Base-by-base conservation (phyloP, 2,797 vertebrate species). In the Hemibagrus guttatus region DNA sequence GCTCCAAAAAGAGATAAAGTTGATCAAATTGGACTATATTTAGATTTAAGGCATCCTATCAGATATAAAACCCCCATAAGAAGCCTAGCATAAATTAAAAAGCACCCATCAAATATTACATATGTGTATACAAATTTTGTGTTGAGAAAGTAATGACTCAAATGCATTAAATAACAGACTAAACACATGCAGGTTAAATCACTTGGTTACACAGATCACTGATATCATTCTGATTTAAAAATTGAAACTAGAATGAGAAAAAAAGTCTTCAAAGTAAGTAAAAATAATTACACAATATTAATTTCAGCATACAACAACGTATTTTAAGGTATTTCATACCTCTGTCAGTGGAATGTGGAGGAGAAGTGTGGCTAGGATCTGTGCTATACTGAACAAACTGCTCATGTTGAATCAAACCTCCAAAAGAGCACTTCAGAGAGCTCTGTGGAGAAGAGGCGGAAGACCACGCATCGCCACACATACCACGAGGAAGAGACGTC, bases 371-470 rank as follows among this genome's bases (percentile, higher is more conserved):
- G 76, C 12, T 39, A 90, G 63, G 35, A 75, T 87, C 81, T 75
- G 85, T 68, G 66, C 52, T 26, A 88, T 9, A 63, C 85, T 7
- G 68, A 85, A 11, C 23, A 82, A 82, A 74, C 71, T 80, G 63
- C 49, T 85, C 89, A 90, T 90, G 88, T 84, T 85, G 14, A 74
- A 75, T 81, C 58, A 64, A 61, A 81, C 28, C 59, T 71, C 17
- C 78, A 63, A 61, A 81, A 81, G 58, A 46, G 54, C 54, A 69
- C 61, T 64, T 16, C 75, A 35, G 26, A 64, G 46, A 13, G 75
- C 26, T 17, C 9, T 39, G 61, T 4, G 4, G 31, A 84, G 23
- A 74, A 63, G 42, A 81, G 35, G 54, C n/a, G 75, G 35, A 80
- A 87, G 35, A 52, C 21, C 56, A 78, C 31, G 49, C 71, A 78